Conservation (phyloP, 2,888 invertebrate species). For the Acheta domesticus region DNA sequence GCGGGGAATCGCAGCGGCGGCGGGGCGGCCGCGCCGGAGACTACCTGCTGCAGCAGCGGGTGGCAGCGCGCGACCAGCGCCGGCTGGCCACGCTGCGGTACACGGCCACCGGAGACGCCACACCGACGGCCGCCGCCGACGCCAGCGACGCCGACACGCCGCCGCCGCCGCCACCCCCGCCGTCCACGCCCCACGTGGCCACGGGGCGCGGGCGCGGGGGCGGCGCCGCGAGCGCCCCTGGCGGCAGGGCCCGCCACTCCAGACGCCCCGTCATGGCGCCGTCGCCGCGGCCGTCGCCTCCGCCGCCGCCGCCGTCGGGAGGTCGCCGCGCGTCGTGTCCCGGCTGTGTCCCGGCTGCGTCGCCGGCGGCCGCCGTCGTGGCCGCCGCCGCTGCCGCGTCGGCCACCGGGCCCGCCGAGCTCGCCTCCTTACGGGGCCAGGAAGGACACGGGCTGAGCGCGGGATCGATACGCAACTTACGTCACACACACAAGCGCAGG, state of each 20-base stretch:
- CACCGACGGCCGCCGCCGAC: constrained; percentile 22
- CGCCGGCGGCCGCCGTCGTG: not conserved
- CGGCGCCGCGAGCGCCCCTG: not conserved
- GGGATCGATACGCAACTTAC: constrained; percentile 18
- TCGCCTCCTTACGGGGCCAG: not conserved
- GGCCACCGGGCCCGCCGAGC: not conserved
- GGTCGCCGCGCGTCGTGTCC: not conserved
- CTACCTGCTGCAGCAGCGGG: not conserved
- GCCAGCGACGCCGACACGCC: constrained; percentile 25
- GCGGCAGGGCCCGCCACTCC: constrained; percentile 2
- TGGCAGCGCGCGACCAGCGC: not conserved
- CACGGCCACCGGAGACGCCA: constrained; percentile 21
- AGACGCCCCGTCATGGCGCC: not conserved
- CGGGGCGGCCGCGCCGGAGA: not conserved
- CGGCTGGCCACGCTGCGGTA: constrained; percentile 19
- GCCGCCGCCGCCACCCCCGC: constrained; percentile 11
- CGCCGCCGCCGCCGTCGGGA: not conserved
- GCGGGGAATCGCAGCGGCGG: not conserved
- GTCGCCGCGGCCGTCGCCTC: not conserved
- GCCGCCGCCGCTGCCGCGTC: not conserved
- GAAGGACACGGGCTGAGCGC: not conserved
- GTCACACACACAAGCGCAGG: constrained; percentile 18
- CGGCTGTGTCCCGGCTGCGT: not conserved
- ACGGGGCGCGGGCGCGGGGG: not conserved
- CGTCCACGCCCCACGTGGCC: constrained; percentile 12